These are phyloP conservation scores for Sciurus niger DNA, from an alignment of 2,113 vertebrate species.

Conservation along the genomic window DNA sequence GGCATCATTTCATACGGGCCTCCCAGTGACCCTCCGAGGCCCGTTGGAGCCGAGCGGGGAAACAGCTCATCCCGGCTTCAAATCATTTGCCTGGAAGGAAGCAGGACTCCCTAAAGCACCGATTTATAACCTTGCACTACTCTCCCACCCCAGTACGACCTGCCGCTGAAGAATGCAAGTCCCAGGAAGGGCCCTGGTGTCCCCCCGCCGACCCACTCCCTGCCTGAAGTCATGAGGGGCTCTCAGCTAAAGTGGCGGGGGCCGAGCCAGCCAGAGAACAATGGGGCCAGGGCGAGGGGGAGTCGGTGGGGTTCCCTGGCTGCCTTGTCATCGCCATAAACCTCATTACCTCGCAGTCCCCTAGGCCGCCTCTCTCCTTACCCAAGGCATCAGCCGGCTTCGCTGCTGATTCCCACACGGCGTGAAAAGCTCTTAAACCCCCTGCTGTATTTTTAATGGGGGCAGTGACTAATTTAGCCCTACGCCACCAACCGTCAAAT, in stretches of 20 bases:
- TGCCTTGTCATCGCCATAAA: slow-evolving; percentile 80
- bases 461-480: slow-evolving; percentile 86
- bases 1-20: background rate
- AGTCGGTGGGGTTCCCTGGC: slow-evolving; percentile 77
- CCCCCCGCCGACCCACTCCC: background rate
- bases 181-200: background rate
- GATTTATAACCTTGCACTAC: background rate
- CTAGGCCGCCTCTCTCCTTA: slow-evolving; percentile 83
- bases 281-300: slow-evolving; percentile 72
- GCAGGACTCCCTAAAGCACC: background rate
- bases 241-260: background rate
- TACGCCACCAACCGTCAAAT: slow-evolving; percentile 83
- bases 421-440: slow-evolving; percentile 84
- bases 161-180: background rate
- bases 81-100: background rate
- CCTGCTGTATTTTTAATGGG: slow-evolving; percentile 86
- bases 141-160: background rate
- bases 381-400: slow-evolving; percentile 81
- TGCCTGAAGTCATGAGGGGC: background rate
- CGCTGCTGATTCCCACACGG: slow-evolving; percentile 81
- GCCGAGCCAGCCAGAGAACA: slow-evolving; percentile 74
- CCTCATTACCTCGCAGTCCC: slow-evolving; percentile 84
- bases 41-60: background rate
- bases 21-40: background rate
- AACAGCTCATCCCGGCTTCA: background rate